Evolutionary conservation across 2,888 invertebrate species (phyloP), one percentile per base, ranked within the genome.

Genomic region (Entomobrya proxima): DNA sequence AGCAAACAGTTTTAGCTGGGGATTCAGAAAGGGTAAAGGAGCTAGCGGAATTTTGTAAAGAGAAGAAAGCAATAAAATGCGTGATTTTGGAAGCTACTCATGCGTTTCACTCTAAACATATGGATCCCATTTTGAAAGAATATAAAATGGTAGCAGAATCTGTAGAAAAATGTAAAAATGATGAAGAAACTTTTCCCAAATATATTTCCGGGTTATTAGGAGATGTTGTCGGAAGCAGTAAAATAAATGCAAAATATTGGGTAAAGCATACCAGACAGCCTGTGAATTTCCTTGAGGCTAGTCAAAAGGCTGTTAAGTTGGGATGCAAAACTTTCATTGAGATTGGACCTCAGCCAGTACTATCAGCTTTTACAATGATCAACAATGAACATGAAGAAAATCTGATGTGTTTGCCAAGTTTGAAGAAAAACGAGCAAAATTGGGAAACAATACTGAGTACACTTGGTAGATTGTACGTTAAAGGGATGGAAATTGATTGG

Each of bases 1-100:
- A 82, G 5, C 86, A 88, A 80, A 85, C 83, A 6, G 87, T 87
- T 0, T 44, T 87, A 2, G 81, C 87, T 9, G 83, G 84, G 18
- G 78, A 55, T 21, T 40, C 40, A 13, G 61, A 84, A 0, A 18
- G 40, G 24, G 47, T 87, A 13, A 13, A 72, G 11, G 32, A 79
- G 1, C 83, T 88, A 72, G 30, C 58, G 44, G 15, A 40, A 11
- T 40, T 40, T 40, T 40, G 44, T 40, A 40, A 40, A 40, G 44
- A 40, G 15, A 40, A 40, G 9, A 7, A 40, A n/a, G n/a, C n/a
- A 40, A 11, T 40, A 15, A 40, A 40, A 40, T 40, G 44, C 44
- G 44, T 40, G 15, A 40, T 40, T 7, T 15, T 40, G 7, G 44
- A 40, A 15, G 44, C 44, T 7, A 40, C 44, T 15, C 44, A 40